A percentile compares a stretch with the other conserved stretches of the same genome.
phyloP scores from a whole-genome alignment of 1,140 invertebrate genomes.

The Drosophila bocki region DNA sequence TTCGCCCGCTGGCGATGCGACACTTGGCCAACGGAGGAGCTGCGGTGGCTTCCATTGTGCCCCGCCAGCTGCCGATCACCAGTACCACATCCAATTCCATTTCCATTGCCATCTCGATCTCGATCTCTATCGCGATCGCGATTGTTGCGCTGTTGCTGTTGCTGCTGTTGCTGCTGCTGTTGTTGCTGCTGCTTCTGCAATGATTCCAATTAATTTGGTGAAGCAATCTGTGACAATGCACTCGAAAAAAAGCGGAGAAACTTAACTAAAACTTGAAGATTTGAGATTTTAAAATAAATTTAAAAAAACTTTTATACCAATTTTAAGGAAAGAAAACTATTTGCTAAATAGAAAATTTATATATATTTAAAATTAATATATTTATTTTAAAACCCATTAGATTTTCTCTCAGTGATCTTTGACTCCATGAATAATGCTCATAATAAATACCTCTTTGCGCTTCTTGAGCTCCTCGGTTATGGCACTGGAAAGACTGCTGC shows the following conservation, averaged over 20 bases:
- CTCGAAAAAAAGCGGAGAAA: neutral
- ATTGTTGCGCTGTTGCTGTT: conserved; percentile 51
- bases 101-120: conserved; percentile 24
- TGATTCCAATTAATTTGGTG: conserved; percentile 36
- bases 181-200: conserved; percentile 48
- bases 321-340: too few relatives aligned
- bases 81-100: conserved; percentile 12
- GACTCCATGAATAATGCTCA: neutral
- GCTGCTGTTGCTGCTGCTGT: conserved; percentile 33
- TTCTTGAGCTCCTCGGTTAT: conserved; percentile 87
- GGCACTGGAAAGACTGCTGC: conserved; percentile 85
- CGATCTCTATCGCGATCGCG: conserved; percentile 44
- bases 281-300: neutral
- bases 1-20: conserved; percentile 54
- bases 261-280: neutral
- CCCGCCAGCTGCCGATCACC: conserved; percentile 30
- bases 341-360: too few relatives aligned
- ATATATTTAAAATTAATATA: too few relatives aligned
- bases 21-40: conserved; percentile 50
- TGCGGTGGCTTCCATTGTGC: conserved; percentile 53
- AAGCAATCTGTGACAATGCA: conserved; percentile 12
- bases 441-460: conserved; percentile 86
- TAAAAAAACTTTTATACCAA: too few relatives aligned
- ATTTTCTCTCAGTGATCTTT: neutral
- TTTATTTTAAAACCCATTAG: neutral